Evolutionary conservation across 2,888 invertebrate genomes (phyloP).

Genomic region (Mechanitis messenoides): DNA sequence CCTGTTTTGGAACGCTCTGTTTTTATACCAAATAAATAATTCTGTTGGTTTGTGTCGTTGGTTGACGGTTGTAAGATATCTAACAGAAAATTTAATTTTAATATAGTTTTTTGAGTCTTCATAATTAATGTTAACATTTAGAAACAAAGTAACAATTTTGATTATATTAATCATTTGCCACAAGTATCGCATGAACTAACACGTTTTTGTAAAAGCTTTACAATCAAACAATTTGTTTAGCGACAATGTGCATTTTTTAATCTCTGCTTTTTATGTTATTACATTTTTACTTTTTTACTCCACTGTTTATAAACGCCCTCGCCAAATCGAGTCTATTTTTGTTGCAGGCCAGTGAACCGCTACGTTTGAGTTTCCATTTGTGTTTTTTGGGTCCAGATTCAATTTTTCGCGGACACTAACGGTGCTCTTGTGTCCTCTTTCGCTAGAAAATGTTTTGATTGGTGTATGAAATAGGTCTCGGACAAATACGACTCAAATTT

Average conservation of each 20-base stretch:
- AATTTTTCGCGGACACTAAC: conserved; percentile 31
- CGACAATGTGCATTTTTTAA: conserved; percentile 8
- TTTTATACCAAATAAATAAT: neutral
- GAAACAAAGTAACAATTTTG: neutral
- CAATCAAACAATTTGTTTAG: neutral
- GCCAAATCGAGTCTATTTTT: conserved; percentile 50
- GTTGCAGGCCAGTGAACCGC: conserved; percentile 48
- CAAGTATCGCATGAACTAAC: neutral
- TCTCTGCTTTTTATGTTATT: conserved; percentile 8
- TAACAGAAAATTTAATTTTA: too few species aligned
- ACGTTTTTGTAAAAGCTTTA: neutral
- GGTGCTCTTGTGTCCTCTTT: conserved; percentile 17
- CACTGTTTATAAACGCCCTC: conserved; percentile 43
- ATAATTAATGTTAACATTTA: too few species aligned
- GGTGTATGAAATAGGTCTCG: conserved; percentile 16
- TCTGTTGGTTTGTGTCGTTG: too few species aligned
- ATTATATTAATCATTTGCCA: neutral
- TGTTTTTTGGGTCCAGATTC: conserved; percentile 31
- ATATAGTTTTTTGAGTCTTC: neutral
- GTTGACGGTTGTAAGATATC: too few species aligned
- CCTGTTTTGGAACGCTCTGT: neutral
- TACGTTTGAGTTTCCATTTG: conserved; percentile 29
- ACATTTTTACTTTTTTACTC: conserved; percentile 16
- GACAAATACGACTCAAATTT: conserved; percentile 14
- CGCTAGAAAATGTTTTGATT: conserved; percentile 25